A percentile compares a stretch with the other conserved stretches of the same genome.
phyloP scores from a whole-genome alignment of 37 sponge, comb jelly and placozoan genomes.

The Ianthella basta region DNA sequence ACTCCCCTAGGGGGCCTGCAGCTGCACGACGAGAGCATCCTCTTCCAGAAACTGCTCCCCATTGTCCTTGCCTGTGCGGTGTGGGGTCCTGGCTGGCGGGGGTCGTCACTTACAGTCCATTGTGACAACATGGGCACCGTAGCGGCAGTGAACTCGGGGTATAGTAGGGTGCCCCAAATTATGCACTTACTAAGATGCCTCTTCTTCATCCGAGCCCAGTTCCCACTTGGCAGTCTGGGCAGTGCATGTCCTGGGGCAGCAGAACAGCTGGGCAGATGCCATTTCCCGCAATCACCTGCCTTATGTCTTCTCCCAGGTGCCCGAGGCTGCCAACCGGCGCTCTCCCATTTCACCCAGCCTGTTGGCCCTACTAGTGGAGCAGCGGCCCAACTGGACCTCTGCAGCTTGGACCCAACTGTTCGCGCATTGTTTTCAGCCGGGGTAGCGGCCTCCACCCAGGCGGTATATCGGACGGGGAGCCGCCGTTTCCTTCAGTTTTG shows the following conservation, averaged over 20 bases:
- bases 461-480: not conserved
- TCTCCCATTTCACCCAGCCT: no score
- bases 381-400: not conserved
- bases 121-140: constrained; percentile 46
- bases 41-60: no score
- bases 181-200: constrained; percentile 47
- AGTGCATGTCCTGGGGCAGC: constrained; percentile 13
- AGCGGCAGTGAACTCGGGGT: constrained; percentile 2
- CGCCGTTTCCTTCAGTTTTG: not conserved
- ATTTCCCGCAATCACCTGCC: no score
- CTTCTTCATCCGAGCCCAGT: constrained; percentile 33
- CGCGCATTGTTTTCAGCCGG: constrained; percentile 3
- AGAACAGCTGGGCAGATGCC: not conserved
- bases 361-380: not conserved
- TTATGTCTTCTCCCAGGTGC: no score
- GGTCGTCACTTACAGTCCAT: not conserved
- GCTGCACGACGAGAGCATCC: no score
- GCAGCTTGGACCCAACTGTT: not conserved
- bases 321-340: no score
- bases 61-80: no score
- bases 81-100: no score
- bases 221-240: not conserved
- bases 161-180: not conserved
- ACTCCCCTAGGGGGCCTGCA: no score
- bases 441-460: not conserved